Evolutionary conservation across 2,113 vertebrate species (phyloP).

Genomic region (Hippocampus mohnikei): DNA sequence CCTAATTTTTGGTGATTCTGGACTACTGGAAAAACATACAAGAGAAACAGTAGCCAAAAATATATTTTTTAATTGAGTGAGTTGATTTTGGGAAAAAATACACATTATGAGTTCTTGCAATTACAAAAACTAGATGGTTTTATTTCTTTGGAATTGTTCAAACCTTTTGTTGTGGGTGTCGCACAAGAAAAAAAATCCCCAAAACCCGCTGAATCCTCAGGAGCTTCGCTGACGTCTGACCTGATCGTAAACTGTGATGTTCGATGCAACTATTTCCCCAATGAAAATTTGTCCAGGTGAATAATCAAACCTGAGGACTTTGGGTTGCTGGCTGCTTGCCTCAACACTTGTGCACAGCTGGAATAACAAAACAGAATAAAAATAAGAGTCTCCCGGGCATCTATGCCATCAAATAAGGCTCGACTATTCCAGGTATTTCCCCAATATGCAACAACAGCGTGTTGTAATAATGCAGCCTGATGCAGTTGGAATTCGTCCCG

Average conservation of each 20-base stretch:
- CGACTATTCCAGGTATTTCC: slow-evolving; percentile 1
- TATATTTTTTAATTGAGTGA: no score
- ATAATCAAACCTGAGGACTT: neutral
- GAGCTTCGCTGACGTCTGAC: neutral
- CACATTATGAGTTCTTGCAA: no score
- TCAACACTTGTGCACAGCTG: neutral
- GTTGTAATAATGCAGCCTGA: neutral
- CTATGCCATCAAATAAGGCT: neutral
- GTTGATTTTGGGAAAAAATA: no score
- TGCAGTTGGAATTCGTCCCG: neutral
- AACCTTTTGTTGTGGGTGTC: no score
- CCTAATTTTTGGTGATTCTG: no score
- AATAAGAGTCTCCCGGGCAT: neutral
- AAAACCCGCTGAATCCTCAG: no score
- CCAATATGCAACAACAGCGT: neutral
- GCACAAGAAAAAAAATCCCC: neutral
- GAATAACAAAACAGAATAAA: neutral
- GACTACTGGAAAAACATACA: no score
- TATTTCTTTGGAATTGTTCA: no score
- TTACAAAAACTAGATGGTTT: no score
- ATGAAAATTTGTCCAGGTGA: neutral
- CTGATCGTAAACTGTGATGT: neutral
- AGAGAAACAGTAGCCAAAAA: no score
- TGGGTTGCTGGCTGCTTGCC: neutral
- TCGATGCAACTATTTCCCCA: neutral